Percentiles rank a stretch among this genome's conserved stretches.
phyloP scores from a whole-genome alignment of 2,888 invertebrate species.

The Flexamia atlantica region DNA sequence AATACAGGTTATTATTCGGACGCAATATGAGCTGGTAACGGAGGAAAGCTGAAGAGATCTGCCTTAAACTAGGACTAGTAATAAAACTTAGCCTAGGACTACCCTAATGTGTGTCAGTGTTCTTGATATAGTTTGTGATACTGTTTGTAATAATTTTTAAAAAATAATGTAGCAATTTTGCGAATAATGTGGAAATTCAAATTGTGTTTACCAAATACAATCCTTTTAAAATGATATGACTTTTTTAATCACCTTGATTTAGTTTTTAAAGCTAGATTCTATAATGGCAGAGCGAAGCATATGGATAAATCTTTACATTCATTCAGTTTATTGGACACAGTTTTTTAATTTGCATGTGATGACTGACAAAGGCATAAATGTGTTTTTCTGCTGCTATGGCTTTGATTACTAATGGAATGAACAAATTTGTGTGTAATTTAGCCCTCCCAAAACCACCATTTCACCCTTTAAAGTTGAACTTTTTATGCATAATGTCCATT shows the following conservation, averaged over 20 bases:
- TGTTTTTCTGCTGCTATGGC: too few species aligned
- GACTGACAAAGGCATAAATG: too few species aligned
- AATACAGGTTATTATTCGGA: constrained; percentile 1
- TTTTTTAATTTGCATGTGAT: too few species aligned
- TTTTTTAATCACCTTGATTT: not conserved
- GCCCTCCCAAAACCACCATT: too few species aligned
- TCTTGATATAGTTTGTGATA: constrained; percentile 53
- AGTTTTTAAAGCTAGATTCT: too few species aligned
- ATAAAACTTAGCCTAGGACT: constrained; percentile 23
- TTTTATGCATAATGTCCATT: too few species aligned
- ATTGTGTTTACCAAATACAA: constrained; percentile 49
- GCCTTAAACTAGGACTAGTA: constrained; percentile 44
- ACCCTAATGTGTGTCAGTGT: constrained; percentile 53
- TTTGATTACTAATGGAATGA: too few species aligned
- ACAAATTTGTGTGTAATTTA: too few species aligned
- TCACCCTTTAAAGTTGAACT: too few species aligned
- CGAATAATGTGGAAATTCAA: constrained; percentile 53
- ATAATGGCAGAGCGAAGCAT: too few species aligned
- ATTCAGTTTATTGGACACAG: too few species aligned
- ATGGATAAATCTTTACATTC: too few species aligned
- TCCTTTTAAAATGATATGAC: constrained; percentile 18
- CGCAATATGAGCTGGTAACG: constrained; percentile 44
- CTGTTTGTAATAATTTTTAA: constrained; percentile 52
- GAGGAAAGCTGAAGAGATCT: constrained; percentile 33
- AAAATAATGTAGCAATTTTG: constrained; percentile 42